Conservation (phyloP, 1,140 invertebrate genomes). For the Sycophila sp. region DNA sequence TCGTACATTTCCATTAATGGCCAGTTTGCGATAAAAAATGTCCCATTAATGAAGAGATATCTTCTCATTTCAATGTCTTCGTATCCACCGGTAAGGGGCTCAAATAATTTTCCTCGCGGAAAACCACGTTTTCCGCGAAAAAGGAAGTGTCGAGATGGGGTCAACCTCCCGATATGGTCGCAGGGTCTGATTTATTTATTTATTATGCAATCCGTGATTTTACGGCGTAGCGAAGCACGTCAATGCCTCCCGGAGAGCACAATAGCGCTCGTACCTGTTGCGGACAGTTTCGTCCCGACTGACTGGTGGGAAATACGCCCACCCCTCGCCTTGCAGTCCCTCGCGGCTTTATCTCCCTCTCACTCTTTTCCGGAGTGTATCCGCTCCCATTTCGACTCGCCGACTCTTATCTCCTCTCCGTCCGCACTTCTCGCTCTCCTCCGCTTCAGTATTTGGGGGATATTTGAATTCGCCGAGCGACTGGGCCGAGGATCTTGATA, state of each 20-base stretch:
- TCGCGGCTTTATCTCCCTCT: background rate
- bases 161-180: background rate
- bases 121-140: too few species aligned
- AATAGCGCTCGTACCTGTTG: slow-evolving; percentile 23
- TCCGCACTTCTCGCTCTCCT: background rate
- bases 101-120: too few species aligned
- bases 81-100: too few species aligned
- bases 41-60: too few species aligned
- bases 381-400: background rate
- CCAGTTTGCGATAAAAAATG: too few species aligned
- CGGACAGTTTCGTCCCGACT: slow-evolving; percentile 10
- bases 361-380: background rate
- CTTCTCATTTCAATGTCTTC: too few species aligned
- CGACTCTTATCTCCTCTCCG: background rate
- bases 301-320: background rate
- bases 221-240: background rate
- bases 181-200: slow-evolving; percentile 7
- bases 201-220: slow-evolving; percentile 24
- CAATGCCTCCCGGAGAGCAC: background rate
- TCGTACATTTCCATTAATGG: too few species aligned
- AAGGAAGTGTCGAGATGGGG: background rate
- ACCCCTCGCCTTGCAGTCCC: background rate
- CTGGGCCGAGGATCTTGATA: too few species aligned
- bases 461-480: background rate
- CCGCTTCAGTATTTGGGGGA: background rate